Conservation (phyloP, 2,888 invertebrate genomes). For the Anticlea derivata region DNA sequence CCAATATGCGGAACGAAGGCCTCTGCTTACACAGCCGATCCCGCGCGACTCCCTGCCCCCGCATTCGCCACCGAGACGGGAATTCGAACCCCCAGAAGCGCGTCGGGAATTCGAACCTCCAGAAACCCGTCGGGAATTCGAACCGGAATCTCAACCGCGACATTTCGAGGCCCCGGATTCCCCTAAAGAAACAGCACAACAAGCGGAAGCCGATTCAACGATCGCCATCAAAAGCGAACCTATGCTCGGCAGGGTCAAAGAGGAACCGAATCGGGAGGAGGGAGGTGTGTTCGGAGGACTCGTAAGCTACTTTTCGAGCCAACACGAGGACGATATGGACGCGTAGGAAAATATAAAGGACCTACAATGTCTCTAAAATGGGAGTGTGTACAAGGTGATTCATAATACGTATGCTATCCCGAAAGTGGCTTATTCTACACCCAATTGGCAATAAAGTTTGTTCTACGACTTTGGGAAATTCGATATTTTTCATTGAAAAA, state of each 20-base stretch:
- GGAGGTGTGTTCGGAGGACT: conserved; percentile 94
- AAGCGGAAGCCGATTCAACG: conserved; percentile 25
- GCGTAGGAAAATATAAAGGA: conserved; percentile 53
- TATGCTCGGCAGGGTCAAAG: conserved; percentile 17
- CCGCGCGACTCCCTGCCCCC: conserved; percentile 30
- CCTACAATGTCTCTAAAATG: not conserved
- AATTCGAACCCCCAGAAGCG: conserved; percentile 15
- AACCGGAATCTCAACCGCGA: conserved; percentile 9
- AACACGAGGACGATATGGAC: conserved; percentile 94
- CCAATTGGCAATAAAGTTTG: too few species aligned
- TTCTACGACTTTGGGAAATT: too few species aligned
- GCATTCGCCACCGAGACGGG: conserved; percentile 20
- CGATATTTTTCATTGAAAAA: too few species aligned
- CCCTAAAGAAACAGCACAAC: conserved; percentile 21
- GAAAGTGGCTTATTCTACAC: too few species aligned
- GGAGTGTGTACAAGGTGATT: too few species aligned
- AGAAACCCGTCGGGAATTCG: conserved; percentile 27
- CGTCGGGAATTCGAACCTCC: conserved; percentile 14
- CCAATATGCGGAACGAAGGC: conserved; percentile 33
- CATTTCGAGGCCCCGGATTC: conserved; percentile 16
- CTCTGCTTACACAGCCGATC: conserved; percentile 20
- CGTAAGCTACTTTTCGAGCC: conserved; percentile 96
- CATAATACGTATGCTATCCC: too few species aligned
- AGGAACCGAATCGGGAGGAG: conserved; percentile 69
- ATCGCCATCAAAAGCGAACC: conserved; percentile 24